A percentile compares a stretch with the other conserved stretches of the same genome.
These are phyloP conservation scores for Syrrhaptes paradoxus DNA, from an alignment of 2,113 vertebrate species.

Conservation along the genomic window DNA sequence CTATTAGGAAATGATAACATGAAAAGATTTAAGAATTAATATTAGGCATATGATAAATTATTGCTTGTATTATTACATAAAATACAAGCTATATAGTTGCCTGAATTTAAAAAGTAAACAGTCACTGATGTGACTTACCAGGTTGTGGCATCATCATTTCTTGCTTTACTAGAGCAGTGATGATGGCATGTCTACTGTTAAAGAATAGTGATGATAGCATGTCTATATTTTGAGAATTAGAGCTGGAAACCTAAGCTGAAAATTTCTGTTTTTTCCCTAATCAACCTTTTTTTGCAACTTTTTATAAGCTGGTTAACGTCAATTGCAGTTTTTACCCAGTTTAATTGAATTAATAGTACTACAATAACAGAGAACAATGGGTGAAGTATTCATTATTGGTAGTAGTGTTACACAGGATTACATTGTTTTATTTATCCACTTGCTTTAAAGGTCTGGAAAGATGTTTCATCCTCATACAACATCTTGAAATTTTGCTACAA, in stretches of 20 bases:
- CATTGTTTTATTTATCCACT: background rate
- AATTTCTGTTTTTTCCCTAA: background rate
- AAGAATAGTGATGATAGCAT: background rate
- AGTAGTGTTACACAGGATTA: background rate
- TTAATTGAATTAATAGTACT: background rate
- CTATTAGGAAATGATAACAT: slow-evolving; percentile 44
- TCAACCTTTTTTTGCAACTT: background rate
- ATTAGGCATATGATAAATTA: slow-evolving; percentile 27
- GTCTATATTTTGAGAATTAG: background rate
- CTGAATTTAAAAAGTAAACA: slow-evolving; percentile 7
- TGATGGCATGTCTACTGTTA: background rate
- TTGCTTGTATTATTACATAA: slow-evolving; percentile 26
- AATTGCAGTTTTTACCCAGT: background rate
- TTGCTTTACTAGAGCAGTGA: background rate
- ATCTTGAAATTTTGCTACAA: background rate
- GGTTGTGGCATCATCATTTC: background rate
- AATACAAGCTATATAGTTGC: slow-evolving; percentile 10
- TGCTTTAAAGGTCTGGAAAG: background rate
- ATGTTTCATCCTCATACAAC: background rate
- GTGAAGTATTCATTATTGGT: background rate
- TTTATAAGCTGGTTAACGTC: background rate
- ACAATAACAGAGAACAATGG: background rate
- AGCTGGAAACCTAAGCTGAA: background rate
- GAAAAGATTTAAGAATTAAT: slow-evolving; percentile 48
- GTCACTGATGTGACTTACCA: slow-evolving; percentile 12